Conservation (phyloP, 2,113 vertebrate genomes). For the Pseudorasbora parva region DNA sequence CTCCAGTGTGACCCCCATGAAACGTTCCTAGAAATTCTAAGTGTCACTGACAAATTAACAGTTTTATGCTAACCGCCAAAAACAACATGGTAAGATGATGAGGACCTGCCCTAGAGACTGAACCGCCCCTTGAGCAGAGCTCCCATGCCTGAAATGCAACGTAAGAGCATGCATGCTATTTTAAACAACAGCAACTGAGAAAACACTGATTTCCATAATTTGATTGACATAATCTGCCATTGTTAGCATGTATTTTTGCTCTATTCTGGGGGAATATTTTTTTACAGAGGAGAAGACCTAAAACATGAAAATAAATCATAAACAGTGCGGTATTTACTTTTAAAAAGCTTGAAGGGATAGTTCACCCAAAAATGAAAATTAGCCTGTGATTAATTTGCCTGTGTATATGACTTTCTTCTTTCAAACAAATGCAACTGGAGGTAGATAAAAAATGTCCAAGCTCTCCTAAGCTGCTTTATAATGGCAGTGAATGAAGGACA, state of each 20-base stretch:
- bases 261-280: too few species aligned
- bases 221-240: too few species aligned
- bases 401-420: too few species aligned
- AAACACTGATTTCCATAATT: neutral
- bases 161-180: conserved; percentile 2
- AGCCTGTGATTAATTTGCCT: too few species aligned
- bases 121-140: neutral
- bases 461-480: too few species aligned
- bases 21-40: neutral
- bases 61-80: conserved; percentile 26
- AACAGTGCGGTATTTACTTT: neutral
- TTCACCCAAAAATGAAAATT: too few species aligned
- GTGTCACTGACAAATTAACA: conserved; percentile 10
- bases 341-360: neutral
- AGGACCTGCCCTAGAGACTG: neutral
- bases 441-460: too few species aligned
- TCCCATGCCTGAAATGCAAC: conserved; percentile 3
- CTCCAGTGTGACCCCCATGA: neutral
- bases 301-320: neutral
- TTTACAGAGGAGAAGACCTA: too few species aligned
- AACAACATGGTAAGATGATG: conserved; percentile 14
- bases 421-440: too few species aligned
- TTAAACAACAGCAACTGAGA: conserved; percentile 3
- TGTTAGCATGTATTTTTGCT: too few species aligned
- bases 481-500: too few species aligned